Conservation (phyloP, 2,797 vertebrate species). For the Sylvia borin region DNA sequence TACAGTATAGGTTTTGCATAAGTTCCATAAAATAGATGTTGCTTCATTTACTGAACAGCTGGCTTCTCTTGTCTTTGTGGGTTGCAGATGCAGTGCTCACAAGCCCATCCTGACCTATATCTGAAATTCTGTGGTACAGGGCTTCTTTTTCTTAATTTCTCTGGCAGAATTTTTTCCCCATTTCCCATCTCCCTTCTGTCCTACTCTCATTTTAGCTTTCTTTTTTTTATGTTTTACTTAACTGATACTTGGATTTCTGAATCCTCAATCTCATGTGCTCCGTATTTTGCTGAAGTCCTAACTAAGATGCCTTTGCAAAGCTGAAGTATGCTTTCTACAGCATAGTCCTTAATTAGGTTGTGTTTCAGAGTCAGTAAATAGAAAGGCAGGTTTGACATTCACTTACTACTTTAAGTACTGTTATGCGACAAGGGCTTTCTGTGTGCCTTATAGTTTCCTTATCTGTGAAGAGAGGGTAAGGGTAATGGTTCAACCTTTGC, state of each 20-base stretch:
- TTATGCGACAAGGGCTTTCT: background rate
- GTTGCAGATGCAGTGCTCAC: background rate
- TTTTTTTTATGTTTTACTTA: background rate
- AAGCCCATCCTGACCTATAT: background rate
- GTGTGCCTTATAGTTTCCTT: background rate
- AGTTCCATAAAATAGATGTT: background rate
- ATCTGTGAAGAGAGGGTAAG: background rate
- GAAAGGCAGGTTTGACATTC: background rate
- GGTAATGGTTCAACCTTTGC: background rate
- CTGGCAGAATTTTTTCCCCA: background rate
- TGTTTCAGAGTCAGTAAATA: background rate
- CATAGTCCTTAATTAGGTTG: background rate
- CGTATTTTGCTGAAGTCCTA: background rate
- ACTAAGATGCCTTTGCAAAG: background rate
- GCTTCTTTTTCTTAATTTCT: background rate
- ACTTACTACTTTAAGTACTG: background rate
- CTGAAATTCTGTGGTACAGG: background rate
- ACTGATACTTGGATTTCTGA: background rate
- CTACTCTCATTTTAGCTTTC: background rate
- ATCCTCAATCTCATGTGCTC: accelerated
- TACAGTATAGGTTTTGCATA: constrained; percentile 45
- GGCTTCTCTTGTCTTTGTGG: background rate
- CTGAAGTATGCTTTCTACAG: background rate
- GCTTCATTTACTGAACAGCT: background rate
- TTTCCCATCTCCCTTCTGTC: background rate